Conservation (phyloP, 1,140 invertebrate species). For the Euwallacea similis region DNA sequence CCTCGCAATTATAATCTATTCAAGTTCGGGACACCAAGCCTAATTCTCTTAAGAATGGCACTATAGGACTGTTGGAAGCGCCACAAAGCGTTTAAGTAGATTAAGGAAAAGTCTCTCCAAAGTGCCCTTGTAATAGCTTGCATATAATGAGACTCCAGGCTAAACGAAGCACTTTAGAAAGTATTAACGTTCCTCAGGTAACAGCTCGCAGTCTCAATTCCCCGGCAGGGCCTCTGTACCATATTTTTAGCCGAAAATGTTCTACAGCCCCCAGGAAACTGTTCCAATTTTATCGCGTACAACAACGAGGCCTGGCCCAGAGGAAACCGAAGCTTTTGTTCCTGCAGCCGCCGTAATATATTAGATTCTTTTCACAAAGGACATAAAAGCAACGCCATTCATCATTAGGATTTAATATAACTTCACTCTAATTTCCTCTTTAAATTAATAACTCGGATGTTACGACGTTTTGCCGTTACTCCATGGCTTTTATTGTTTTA, state of each 20-base stretch:
- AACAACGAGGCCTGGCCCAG: constrained; percentile 1
- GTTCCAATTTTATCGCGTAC: neutral
- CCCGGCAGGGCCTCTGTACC: neutral
- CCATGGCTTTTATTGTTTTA: neutral
- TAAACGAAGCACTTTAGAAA: neutral
- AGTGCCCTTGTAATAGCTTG: neutral
- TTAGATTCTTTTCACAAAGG: constrained; percentile 33
- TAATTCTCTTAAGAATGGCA: too few relatives aligned
- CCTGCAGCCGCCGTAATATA: constrained; percentile 23
- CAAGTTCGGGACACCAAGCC: too few relatives aligned
- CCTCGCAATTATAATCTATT: too few relatives aligned
- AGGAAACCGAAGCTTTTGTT: constrained; percentile 24
- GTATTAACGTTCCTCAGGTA: neutral
- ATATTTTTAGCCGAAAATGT: neutral
- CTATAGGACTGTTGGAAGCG: too few relatives aligned
- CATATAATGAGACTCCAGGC: neutral
- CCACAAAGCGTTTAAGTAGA: too few relatives aligned
- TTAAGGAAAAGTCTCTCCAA: too few relatives aligned
- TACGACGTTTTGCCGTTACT: constrained; percentile 16
- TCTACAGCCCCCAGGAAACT: neutral
- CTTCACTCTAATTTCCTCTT: constrained; percentile 21
- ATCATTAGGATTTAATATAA: constrained; percentile 34
- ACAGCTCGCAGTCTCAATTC: neutral
- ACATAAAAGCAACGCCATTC: constrained; percentile 25
- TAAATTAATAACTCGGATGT: constrained; percentile 29